A percentile compares a stretch with the other conserved stretches of the same genome.
Conservation (phyloP, 2,113 vertebrate species). For the Nestor notabilis region DNA sequence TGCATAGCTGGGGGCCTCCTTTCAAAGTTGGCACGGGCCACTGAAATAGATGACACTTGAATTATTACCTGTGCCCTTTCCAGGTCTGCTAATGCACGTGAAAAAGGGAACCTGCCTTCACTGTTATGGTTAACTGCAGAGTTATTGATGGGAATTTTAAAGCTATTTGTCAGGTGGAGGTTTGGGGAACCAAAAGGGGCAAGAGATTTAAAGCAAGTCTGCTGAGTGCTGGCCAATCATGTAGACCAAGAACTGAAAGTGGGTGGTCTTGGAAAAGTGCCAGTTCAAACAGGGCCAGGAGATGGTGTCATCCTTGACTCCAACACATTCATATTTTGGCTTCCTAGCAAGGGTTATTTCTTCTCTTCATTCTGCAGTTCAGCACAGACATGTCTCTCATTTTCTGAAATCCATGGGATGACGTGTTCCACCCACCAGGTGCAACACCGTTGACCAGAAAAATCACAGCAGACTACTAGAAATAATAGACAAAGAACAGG, state of each 20-base stretch:
- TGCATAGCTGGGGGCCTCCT: background rate
- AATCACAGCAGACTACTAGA: background rate
- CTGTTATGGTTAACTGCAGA: conserved; percentile 7
- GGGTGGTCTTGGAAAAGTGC: conserved; percentile 54
- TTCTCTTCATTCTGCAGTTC: conserved; percentile 7
- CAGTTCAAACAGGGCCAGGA: background rate
- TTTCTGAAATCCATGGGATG: background rate
- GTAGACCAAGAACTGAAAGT: background rate
- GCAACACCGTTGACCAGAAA: background rate
- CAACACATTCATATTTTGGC: background rate
- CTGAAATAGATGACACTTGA: rapidly evolving
- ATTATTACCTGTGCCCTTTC: background rate
- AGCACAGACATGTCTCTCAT: background rate
- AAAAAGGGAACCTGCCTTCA: background rate
- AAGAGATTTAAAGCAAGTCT: background rate
- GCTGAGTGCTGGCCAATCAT: background rate
- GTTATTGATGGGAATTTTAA: conserved; percentile 19
- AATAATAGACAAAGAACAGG: background rate
- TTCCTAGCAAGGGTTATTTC: conserved; percentile 30
- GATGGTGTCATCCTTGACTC: conserved; percentile 54
- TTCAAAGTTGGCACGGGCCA: background rate
- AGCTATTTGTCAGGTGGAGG: background rate
- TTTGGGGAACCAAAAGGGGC: background rate
- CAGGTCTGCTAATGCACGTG: background rate
- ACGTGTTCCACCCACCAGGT: background rate